Evolutionary conservation across 2,888 invertebrate genomes (phyloP).

Genomic region (Melieria crassipennis): DNA sequence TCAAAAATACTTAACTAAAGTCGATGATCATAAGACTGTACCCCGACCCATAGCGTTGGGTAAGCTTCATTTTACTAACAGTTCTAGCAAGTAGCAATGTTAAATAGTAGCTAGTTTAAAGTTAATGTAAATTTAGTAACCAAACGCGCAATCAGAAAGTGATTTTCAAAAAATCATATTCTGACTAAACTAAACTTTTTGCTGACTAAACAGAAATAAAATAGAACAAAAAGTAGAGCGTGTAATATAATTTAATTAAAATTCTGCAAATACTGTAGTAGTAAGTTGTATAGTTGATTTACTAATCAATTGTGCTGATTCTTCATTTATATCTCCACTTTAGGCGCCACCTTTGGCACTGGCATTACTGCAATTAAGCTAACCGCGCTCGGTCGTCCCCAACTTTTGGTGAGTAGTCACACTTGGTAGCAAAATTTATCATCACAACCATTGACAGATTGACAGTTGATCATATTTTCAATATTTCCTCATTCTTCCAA

Average conservation of each 20-base stretch:
- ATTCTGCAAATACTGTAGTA: no score
- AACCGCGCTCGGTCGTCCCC: constrained; percentile 96
- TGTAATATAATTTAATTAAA: no score
- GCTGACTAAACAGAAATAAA: no score
- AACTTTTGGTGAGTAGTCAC: constrained; percentile 76
- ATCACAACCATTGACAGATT: background rate
- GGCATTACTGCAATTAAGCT: constrained; percentile 98
- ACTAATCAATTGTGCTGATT: background rate
- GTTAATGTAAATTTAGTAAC: no score
- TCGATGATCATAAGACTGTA: constrained; percentile 54
- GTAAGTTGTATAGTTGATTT: no score
- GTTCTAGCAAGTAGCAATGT: no score
- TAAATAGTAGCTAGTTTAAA: no score
- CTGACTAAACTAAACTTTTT: no score
- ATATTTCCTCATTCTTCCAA: constrained; percentile 45
- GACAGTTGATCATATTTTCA: constrained; percentile 9
- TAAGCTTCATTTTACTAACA: constrained; percentile 49
- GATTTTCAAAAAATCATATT: no score
- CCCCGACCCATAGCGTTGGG: constrained; percentile 54
- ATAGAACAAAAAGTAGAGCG: no score
- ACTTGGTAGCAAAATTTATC: background rate
- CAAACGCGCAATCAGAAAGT: no score
- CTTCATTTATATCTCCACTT: constrained; percentile 45
- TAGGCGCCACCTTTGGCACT: constrained; percentile 91
- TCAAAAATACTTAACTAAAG: constrained; percentile 42